Conservation (phyloP, 2,113 vertebrate genomes). For the Poeciliopsis occidentalis region DNA sequence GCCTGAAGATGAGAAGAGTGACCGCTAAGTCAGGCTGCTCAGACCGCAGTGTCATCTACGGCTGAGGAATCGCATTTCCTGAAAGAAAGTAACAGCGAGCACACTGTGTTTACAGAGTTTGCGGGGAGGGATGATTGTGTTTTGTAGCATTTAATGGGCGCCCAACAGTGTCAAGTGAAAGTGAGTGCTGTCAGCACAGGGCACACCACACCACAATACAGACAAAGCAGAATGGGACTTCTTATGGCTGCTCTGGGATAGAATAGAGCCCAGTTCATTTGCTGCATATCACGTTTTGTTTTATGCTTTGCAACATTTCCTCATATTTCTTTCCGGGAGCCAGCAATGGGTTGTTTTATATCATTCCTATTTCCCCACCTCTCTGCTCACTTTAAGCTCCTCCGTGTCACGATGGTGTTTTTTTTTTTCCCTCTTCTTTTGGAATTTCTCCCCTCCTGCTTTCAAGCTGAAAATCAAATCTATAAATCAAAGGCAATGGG, state of each 20-base stretch:
- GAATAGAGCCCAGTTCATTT: slow-evolving; percentile 72
- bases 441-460: slow-evolving; percentile 63
- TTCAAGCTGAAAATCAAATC: slow-evolving; percentile 74
- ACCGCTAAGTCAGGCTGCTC: too few species aligned
- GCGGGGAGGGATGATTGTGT: slow-evolving; percentile 53
- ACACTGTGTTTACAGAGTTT: slow-evolving; percentile 58
- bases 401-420: slow-evolving; percentile 51
- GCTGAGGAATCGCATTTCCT: too few species aligned
- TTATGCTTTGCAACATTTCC: slow-evolving; percentile 66
- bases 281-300: too few species aligned
- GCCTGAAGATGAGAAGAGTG: too few species aligned
- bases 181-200: slow-evolving; percentile 57
- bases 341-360: slow-evolving; percentile 65
- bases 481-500: slow-evolving; percentile 76
- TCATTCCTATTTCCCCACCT: slow-evolving; percentile 68
- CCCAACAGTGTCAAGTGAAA: slow-evolving; percentile 60
- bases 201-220: slow-evolving; percentile 59
- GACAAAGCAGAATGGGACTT: slow-evolving; percentile 51
- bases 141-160: slow-evolving; percentile 61
- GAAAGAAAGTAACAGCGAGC: too few species aligned
- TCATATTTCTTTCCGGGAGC: slow-evolving; percentile 68
- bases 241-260: slow-evolving; percentile 71
- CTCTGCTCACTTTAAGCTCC: slow-evolving; percentile 72
- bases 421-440: slow-evolving; percentile 35
- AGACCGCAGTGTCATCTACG: too few species aligned